phyloP scores from a whole-genome alignment of 2,888 invertebrate species.

The Villa cingulata region DNA sequence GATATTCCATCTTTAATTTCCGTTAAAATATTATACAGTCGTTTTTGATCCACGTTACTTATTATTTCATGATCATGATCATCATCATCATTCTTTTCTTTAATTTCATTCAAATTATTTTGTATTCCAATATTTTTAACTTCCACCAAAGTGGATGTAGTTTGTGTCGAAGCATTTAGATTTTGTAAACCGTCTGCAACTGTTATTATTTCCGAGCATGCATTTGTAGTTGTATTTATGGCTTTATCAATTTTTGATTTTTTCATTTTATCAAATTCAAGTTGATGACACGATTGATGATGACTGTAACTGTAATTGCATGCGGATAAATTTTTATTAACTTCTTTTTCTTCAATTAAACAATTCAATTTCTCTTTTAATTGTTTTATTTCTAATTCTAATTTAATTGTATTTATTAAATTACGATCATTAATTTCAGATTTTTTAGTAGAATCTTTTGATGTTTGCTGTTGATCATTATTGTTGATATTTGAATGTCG shows the following conservation, averaged over 20 bases:
- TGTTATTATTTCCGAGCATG: too few relatives aligned
- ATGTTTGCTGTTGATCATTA: neutral
- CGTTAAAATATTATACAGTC: neutral
- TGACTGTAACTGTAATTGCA: too few relatives aligned
- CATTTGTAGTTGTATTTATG: neutral
- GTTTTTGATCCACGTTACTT: neutral
- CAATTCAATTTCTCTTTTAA: slow-evolving; percentile 47
- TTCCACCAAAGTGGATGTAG: neutral
- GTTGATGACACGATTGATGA: neutral
- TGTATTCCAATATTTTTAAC: slow-evolving; percentile 11
- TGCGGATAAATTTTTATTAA: neutral
- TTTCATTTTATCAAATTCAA: too few relatives aligned
- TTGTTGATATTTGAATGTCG: slow-evolving; percentile 20
- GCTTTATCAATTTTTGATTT: neutral
- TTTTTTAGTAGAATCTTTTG: neutral
- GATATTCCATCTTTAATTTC: slow-evolving; percentile 1
- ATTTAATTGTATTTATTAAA: slow-evolving; percentile 45
- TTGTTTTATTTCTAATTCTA: slow-evolving; percentile 49
- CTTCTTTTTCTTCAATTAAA: slow-evolving; percentile 41
- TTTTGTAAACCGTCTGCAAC: neutral
- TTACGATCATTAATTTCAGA: slow-evolving; percentile 32
- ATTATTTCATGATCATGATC: neutral
- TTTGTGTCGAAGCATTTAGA: slow-evolving; percentile 4
- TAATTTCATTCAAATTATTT: slow-evolving; percentile 14
- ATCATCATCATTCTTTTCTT: slow-evolving; percentile 13